Conservation (phyloP, 2,888 invertebrate genomes). For the Amblyteles armatorius region DNA sequence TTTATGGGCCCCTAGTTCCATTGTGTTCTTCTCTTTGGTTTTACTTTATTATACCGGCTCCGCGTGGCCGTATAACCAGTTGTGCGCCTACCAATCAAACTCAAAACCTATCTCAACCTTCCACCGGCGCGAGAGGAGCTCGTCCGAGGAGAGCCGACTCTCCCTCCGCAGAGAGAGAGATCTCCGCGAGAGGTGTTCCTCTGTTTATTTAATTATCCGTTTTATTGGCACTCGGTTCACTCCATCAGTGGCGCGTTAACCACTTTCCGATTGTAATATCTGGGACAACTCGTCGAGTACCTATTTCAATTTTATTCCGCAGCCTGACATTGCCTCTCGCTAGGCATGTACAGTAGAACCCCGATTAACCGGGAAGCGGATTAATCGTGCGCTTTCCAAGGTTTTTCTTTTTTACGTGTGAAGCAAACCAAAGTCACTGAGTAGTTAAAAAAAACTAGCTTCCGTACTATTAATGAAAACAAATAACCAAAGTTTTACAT, state of each 20-base stretch:
- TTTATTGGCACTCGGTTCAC: conserved; percentile 68
- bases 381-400: too few species aligned
- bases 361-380: too few species aligned
- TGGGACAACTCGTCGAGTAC: conserved; percentile 48
- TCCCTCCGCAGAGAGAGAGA: conserved; percentile 48
- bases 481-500: too few species aligned
- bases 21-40: conserved; percentile 73
- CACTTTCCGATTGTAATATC: conserved; percentile 60
- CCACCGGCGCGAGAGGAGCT: conserved; percentile 34
- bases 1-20: conserved; percentile 75
- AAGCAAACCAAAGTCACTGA: too few species aligned
- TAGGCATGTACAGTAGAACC: background rate
- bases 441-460: too few species aligned
- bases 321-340: conserved; percentile 31
- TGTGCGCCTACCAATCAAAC: conserved; percentile 74
- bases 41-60: conserved; percentile 71
- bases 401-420: too few species aligned
- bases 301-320: conserved; percentile 47
- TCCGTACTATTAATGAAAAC: too few species aligned
- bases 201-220: conserved; percentile 74
- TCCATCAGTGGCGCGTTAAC: conserved; percentile 50
- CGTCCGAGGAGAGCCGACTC: conserved; percentile 22
- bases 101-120: conserved; percentile 68
- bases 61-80: conserved; percentile 71
- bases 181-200: conserved; percentile 60